A percentile compares a stretch with the other conserved stretches of the same genome.
Conservation (phyloP, 2,113 vertebrate species). For the Pseudorhombus dupliciocellatus region DNA sequence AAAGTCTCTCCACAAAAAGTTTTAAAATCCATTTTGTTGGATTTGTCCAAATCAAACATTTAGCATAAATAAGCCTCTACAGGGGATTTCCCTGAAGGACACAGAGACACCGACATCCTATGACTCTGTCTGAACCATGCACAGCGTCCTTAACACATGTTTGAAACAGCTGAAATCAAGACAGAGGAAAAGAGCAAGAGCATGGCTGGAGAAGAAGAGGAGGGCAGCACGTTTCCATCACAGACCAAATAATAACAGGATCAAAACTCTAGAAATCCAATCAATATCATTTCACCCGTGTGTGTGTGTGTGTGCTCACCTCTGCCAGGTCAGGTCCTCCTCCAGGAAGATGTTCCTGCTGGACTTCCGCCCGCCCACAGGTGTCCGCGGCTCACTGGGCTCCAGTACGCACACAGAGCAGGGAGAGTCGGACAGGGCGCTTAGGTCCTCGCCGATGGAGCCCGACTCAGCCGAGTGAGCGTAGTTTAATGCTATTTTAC, state of each 20-base stretch:
- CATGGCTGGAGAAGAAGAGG: constrained; percentile 5
- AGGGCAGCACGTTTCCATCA: background rate
- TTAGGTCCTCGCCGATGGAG: constrained; percentile 94
- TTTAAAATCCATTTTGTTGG: too few species aligned
- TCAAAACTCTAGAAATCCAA: background rate
- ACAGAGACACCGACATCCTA: too few species aligned
- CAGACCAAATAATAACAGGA: background rate
- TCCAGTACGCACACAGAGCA: constrained; percentile 88
- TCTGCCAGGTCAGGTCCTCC: constrained; percentile 96
- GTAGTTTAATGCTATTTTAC: constrained; percentile 95
- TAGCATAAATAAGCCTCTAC: too few species aligned
- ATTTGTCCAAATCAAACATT: too few species aligned
- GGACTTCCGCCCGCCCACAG: constrained; percentile 91
- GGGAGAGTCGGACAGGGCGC: constrained; percentile 88
- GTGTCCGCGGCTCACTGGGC: constrained; percentile 92
- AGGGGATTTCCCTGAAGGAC: too few species aligned
- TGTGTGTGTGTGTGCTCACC: constrained; percentile 75
- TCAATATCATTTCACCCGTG: too few species aligned
- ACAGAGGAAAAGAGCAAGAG: constrained; percentile 1
- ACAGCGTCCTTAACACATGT: background rate
- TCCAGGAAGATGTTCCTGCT: constrained; percentile 98
- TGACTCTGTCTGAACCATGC: constrained; percentile 6
- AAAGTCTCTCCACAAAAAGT: too few species aligned
- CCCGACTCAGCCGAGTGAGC: constrained; percentile 94
- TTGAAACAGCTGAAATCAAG: constrained; percentile 14